A percentile compares a stretch with the other conserved stretches of the same genome.
Evolutionary conservation across 2,113 vertebrate species (phyloP).

Genomic region (Gallinago paraguaiae): DNA sequence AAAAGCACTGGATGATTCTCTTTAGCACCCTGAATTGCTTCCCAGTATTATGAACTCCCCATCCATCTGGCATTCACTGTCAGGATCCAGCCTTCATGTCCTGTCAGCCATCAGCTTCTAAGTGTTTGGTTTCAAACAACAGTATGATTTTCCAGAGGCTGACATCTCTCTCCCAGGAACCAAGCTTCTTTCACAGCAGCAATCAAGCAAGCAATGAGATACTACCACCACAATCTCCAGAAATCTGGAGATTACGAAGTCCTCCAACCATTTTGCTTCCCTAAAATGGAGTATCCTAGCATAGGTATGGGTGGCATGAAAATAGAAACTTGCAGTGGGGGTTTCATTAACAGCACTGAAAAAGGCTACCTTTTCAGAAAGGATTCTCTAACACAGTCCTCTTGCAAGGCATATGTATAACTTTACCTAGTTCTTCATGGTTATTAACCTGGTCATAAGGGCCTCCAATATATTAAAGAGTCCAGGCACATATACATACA

Average conservation of each 20-base stretch:
- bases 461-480: background rate
- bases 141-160: background rate
- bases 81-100: background rate
- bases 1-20: background rate
- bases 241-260: background rate
- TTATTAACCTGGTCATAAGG: background rate
- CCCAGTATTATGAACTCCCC: background rate
- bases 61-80: background rate
- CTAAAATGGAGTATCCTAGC: background rate
- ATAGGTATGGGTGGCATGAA: rapidly evolving
- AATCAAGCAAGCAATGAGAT: background rate
- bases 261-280: background rate
- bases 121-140: background rate
- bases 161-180: background rate
- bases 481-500: background rate
- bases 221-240: background rate
- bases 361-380: background rate
- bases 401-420: background rate
- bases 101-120: background rate
- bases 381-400: background rate
- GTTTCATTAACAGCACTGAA: background rate
- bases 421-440: background rate
- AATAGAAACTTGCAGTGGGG: background rate
- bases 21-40: background rate
- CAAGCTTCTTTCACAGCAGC: background rate